phyloP scores from a whole-genome alignment of 2,797 vertebrate species.

The Odontamblyopus rebecca region DNA sequence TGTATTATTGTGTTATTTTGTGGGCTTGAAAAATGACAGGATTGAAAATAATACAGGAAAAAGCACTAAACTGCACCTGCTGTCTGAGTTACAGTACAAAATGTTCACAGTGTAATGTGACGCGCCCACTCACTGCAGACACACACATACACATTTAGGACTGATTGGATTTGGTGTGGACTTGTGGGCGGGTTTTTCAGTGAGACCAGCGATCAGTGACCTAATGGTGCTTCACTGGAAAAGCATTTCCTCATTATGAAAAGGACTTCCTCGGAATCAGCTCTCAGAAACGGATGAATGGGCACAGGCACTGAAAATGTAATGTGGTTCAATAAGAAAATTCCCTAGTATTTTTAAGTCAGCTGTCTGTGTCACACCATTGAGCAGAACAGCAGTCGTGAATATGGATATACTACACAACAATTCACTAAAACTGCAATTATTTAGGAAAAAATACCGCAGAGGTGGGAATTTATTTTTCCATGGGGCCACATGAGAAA shows the following conservation, averaged over 20 bases:
- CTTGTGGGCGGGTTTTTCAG: not conserved
- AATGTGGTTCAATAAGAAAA: not conserved
- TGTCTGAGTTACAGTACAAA: slow-evolving; percentile 19
- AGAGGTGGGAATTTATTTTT: no score
- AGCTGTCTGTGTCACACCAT: no score
- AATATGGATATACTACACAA: no score
- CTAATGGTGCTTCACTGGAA: slow-evolving; percentile 34
- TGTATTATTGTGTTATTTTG: no score
- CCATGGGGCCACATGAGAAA: no score
- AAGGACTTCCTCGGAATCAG: slow-evolving; percentile 30
- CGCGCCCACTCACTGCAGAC: not conserved
- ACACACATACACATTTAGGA: not conserved
- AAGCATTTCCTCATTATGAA: slow-evolving; percentile 1
- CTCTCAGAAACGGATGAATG: not conserved
- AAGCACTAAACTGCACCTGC: not conserved
- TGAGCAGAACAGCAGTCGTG: no score
- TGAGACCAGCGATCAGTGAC: not conserved
- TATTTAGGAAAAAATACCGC: no score
- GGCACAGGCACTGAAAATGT: not conserved
- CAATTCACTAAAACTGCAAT: no score
- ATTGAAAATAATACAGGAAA: not conserved
- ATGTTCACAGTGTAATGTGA: slow-evolving; percentile 10
- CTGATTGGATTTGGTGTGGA: not conserved
- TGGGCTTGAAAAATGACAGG: no score
- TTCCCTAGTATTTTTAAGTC: not conserved